Conservation (phyloP, 2,797 vertebrate species). For the Cryptoprocta ferox region DNA sequence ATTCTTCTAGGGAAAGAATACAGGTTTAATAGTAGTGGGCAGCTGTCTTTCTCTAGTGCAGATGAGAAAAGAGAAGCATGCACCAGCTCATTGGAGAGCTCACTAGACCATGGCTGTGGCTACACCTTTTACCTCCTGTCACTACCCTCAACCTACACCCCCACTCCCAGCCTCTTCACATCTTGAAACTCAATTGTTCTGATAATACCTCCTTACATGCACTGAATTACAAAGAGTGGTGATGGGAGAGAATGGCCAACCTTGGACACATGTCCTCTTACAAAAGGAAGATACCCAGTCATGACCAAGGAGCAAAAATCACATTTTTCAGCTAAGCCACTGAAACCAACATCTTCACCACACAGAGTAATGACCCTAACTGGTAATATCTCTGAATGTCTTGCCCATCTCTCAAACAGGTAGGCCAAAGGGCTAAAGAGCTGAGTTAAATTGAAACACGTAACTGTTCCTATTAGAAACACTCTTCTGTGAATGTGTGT, state of each 20-base stretch:
- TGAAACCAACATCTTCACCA: conserved; percentile 51
- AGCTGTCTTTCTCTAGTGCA: conserved; percentile 44
- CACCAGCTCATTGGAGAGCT: neutral
- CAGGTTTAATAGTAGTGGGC: conserved; percentile 52
- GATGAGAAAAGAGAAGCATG: conserved; percentile 4
- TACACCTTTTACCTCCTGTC: neutral
- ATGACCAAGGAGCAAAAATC: conserved; percentile 50
- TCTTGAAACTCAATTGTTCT: neutral
- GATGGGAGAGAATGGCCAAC: conserved; percentile 1
- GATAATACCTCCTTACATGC: neutral
- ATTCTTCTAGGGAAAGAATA: conserved; percentile 72
- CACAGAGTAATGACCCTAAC: neutral
- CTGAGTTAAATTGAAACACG: neutral
- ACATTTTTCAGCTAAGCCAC: neutral
- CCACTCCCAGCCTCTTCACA: neutral
- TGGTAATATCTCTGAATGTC: neutral
- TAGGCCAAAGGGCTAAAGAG: neutral
- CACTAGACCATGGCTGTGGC: neutral
- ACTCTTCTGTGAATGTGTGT: neutral
- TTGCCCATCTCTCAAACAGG: neutral
- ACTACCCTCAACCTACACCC: neutral
- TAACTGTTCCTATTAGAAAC: conserved; percentile 49
- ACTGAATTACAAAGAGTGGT: neutral
- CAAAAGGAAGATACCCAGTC: conserved; percentile 54
- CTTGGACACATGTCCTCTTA: neutral